Percentiles rank a stretch among this genome's conserved stretches.
Evolutionary conservation across 2,888 invertebrate species (phyloP).

Genomic region (Drosophila hawaiiensis): DNA sequence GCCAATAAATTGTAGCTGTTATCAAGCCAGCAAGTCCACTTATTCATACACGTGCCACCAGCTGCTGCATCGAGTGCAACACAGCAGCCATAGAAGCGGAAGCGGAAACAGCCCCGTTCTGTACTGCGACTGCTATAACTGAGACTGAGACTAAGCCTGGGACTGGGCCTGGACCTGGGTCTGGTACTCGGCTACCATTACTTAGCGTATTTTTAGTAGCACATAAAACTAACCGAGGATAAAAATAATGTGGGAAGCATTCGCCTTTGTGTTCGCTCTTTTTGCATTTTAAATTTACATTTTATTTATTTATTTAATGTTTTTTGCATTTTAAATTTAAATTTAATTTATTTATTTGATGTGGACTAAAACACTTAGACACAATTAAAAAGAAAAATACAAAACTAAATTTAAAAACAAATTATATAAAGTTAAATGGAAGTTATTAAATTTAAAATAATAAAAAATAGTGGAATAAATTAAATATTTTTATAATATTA

Average conservation of each 20-base stretch:
- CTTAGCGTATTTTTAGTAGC: slow-evolving; percentile 30
- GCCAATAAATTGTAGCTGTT: slow-evolving; percentile 73
- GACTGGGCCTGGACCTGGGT: not conserved
- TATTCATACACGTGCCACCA: slow-evolving; percentile 71
- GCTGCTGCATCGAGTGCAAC: slow-evolving; percentile 49
- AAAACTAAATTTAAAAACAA: not conserved
- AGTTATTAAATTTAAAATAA: not conserved
- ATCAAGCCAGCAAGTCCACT: slow-evolving; percentile 67
- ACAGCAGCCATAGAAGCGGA: slow-evolving; percentile 6
- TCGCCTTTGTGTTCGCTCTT: slow-evolving; percentile 12
- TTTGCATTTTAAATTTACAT: not conserved
- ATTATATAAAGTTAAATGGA: not conserved
- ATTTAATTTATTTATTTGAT: not conserved
- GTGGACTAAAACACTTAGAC: not conserved
- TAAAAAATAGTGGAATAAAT: not conserved
- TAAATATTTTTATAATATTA: not conserved
- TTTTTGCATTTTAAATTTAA: not conserved
- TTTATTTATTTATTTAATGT: not conserved
- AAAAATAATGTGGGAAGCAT: not conserved
- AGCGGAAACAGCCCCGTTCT: not conserved
- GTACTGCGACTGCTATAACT: not conserved
- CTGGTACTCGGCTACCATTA: slow-evolving; percentile 27
- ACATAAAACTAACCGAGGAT: slow-evolving; percentile 34
- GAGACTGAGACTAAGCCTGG: not conserved
- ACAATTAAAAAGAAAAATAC: not conserved